These are phyloP conservation scores for Craniophora ligustri DNA, from an alignment of 2,888 invertebrate species.

Conservation along the genomic window DNA sequence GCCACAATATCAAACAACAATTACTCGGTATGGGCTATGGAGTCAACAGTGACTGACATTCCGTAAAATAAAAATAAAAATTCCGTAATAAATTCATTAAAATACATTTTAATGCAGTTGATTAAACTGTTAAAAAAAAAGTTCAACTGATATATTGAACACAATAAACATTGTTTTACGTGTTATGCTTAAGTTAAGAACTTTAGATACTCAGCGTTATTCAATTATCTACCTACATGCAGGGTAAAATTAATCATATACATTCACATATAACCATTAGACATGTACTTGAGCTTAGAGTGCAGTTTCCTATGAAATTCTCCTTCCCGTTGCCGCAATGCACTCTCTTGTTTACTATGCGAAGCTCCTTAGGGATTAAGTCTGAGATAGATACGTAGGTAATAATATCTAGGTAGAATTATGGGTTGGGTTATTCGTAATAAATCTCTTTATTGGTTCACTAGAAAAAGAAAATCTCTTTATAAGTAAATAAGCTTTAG, in stretches of 20 bases:
- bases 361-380: conserved; percentile 33
- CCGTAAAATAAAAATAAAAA: too few species aligned
- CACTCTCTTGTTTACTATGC: conserved; percentile 28
- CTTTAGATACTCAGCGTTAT: conserved; percentile 13
- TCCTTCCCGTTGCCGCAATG: conserved; percentile 5
- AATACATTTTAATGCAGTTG: too few species aligned
- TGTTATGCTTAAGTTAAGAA: conserved; percentile 28
- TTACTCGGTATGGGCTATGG: too few species aligned
- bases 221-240: conserved; percentile 22
- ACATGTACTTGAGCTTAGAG: conserved; percentile 7
- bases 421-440: conserved; percentile 1
- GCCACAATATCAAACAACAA: too few species aligned
- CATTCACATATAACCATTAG: background rate
- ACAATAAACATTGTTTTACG: too few species aligned
- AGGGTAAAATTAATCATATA: conserved; percentile 10
- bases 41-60: too few species aligned
- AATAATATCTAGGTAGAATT: conserved; percentile 1
- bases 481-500: too few species aligned
- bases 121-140: too few species aligned
- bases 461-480: too few species aligned
- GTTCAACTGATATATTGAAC: too few species aligned
- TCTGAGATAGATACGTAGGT: conserved; percentile 5
- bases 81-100: too few species aligned
- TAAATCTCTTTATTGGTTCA: background rate
- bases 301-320: conserved; percentile 25